Evolutionary conservation across 2,888 invertebrate species (phyloP).

Genomic region (Sphaerophoria taeniata): DNA sequence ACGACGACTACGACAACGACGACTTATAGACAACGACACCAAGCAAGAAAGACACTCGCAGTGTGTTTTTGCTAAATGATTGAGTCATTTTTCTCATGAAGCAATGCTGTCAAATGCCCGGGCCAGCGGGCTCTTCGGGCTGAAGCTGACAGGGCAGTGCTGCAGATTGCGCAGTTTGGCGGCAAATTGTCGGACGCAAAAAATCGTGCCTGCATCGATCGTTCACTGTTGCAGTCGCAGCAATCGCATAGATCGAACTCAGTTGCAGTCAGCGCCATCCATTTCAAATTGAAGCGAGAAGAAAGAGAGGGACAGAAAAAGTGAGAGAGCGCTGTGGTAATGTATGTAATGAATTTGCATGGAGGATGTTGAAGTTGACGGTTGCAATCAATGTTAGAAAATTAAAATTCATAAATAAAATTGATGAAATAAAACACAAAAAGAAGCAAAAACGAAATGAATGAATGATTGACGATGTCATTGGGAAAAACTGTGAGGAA

Average conservation of each 20-base stretch:
- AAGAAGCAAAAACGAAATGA: conserved; percentile 26
- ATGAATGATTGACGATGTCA: conserved; percentile 72
- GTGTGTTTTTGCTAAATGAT: conserved; percentile 62
- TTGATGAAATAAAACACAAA: conserved; percentile 10
- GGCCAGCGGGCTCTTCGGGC: conserved; percentile 5
- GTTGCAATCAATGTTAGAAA: conserved; percentile 68
- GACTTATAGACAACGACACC: conserved; percentile 69
- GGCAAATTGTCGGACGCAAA: conserved; percentile 69
- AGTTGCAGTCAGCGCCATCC: conserved; percentile 12
- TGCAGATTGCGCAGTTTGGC: conserved; percentile 56
- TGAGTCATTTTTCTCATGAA: conserved; percentile 74
- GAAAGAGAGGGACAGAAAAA: background rate
- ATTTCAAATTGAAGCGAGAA: background rate
- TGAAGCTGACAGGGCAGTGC: conserved; percentile 23
- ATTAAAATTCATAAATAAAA: conserved; percentile 55
- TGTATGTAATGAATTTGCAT: conserved; percentile 59
- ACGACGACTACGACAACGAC: conserved; percentile 28
- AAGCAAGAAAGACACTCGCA: conserved; percentile 47
- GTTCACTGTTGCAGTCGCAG: conserved; percentile 21
- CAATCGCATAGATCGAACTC: conserved; percentile 22
- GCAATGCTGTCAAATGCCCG: conserved; percentile 67
- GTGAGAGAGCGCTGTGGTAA: background rate
- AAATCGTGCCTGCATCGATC: conserved; percentile 50
- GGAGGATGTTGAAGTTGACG: conserved; percentile 72
- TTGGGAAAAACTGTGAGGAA: conserved; percentile 53